Evolutionary conservation across 2,113 vertebrate genomes (phyloP).

Genomic region (Genyomyrus donnyi): DNA sequence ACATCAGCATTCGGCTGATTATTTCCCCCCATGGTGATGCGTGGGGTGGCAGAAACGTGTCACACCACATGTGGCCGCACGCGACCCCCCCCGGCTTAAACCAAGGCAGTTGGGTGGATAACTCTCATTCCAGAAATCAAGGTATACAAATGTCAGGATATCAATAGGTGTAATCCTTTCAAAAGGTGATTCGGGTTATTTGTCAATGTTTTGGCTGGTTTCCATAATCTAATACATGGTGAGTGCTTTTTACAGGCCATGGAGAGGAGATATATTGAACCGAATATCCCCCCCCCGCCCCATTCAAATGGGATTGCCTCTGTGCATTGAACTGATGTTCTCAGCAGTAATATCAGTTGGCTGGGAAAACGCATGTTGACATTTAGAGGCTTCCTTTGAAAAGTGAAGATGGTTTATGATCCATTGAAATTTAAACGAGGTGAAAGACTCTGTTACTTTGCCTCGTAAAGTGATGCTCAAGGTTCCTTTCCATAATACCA

Average conservation of each 20-base stretch:
- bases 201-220: conserved; percentile 50
- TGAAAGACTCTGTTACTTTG: conserved; percentile 26
- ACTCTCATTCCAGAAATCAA: conserved; percentile 45
- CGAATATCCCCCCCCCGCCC: conserved; percentile 14
- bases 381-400: conserved; percentile 25
- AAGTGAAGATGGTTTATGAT: conserved; percentile 26
- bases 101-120: conserved; percentile 22
- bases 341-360: conserved; percentile 26
- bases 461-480: conserved; percentile 19
- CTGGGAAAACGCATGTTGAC: conserved; percentile 22
- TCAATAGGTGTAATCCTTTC: conserved; percentile 67
- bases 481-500: neutral
- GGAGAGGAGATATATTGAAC: conserved; percentile 40
- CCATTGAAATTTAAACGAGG: conserved; percentile 26
- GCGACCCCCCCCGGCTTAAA: neutral
- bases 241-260: conserved; percentile 61
- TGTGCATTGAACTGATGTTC: conserved; percentile 20
- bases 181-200: conserved; percentile 61
- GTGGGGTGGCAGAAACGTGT: neutral
- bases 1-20: neutral
- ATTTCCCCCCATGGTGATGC: neutral
- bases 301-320: conserved; percentile 29
- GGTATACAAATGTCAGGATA: conserved; percentile 64
- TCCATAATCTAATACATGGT: conserved; percentile 55
- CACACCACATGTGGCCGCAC: neutral